Evolutionary conservation across 2,888 invertebrate genomes (phyloP).

Genomic region (Dione juno): DNA sequence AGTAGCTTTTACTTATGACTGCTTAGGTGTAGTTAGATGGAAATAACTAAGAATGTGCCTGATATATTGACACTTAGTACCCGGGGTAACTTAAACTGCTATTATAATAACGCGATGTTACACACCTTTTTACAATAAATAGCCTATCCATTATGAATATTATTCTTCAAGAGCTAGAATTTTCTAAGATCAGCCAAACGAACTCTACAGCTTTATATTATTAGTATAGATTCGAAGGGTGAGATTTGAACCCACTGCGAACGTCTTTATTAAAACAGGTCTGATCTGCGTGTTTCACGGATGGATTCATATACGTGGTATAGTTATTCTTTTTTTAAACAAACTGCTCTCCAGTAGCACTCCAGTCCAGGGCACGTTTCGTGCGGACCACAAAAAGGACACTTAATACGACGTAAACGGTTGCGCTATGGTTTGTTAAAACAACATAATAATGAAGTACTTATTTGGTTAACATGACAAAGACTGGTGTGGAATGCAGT

Average conservation of each 20-base stretch:
- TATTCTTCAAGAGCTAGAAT: no score
- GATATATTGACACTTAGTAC: no score
- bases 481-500: conserved; percentile 70
- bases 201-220: no score
- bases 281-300: conserved; percentile 9
- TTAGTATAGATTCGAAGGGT: no score
- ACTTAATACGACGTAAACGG: conserved; percentile 46
- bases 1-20: no score
- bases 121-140: no score
- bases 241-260: not conserved
- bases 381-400: conserved; percentile 32
- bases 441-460: conserved; percentile 77
- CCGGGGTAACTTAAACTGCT: no score
- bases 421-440: conserved; percentile 74
- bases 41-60: no score
- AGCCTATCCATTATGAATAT: no score
- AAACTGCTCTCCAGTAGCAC: conserved; percentile 3
- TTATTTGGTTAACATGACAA: conserved; percentile 81
- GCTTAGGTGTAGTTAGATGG: no score
- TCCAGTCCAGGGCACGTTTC: conserved; percentile 3
- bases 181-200: no score
- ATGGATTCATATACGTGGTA: not conserved
- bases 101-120: no score
- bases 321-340: not conserved
- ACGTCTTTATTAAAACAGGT: not conserved